A percentile compares a stretch with the other conserved stretches of the same genome.
These are phyloP conservation scores for Falco concolor DNA, from an alignment of 2,797 vertebrate species.

Conservation along the genomic window DNA sequence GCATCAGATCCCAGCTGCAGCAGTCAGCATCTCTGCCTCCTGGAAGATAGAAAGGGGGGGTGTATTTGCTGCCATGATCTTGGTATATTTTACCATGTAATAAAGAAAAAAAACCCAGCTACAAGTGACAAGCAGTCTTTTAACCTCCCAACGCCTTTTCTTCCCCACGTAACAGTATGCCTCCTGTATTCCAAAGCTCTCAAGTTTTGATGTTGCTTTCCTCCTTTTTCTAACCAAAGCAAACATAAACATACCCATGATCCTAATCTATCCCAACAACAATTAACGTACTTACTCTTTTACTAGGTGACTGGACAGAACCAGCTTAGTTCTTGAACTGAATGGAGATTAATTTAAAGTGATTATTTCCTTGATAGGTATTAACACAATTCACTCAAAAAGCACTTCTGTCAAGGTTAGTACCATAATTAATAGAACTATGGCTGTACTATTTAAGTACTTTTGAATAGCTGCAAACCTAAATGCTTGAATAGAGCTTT, in stretches of 20 bases:
- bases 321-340: not conserved
- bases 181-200: not conserved
- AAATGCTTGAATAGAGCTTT: not conserved
- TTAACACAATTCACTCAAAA: not conserved
- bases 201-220: not conserved
- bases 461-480: not conserved
- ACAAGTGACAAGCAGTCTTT: not conserved
- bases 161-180: not conserved
- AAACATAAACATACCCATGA: not conserved
- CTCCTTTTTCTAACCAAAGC: not conserved
- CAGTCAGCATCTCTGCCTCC: not conserved
- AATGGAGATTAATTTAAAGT: not conserved
- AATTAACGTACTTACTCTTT: not conserved
- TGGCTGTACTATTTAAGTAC: not conserved
- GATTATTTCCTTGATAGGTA: not conserved
- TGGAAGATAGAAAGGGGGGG: not conserved
- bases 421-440: not conserved
- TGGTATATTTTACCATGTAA: not conserved
- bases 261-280: not conserved
- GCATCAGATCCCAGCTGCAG: not conserved
- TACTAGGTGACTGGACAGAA: not conserved
- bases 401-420: not conserved
- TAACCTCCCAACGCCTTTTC: not conserved
- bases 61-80: not conserved
- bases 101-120: not conserved